phyloP scores from a whole-genome alignment of 2,888 invertebrate genomes.

The Drosophila rellima region DNA sequence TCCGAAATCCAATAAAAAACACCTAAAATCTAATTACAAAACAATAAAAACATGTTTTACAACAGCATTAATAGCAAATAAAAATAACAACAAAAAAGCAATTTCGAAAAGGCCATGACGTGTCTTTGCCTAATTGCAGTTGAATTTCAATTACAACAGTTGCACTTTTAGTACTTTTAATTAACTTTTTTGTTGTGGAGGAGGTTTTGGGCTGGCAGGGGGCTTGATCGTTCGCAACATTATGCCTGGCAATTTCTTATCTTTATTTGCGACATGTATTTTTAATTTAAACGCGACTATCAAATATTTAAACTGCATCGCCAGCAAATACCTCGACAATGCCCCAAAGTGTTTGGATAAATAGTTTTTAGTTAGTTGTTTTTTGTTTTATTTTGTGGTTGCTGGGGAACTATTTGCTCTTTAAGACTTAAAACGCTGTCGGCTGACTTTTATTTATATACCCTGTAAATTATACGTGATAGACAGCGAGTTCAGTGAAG shows the following conservation, averaged over 20 bases:
- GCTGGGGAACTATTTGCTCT: conserved; percentile 29
- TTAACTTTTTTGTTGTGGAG: conserved; percentile 43
- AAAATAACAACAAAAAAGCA: conserved; percentile 1
- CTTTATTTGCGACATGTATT: conserved; percentile 74
- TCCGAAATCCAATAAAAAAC: conserved; percentile 7
- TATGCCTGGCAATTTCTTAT: conserved; percentile 59
- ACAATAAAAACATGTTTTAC: conserved; percentile 10
- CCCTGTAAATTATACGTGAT: not conserved
- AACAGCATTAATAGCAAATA: conserved; percentile 1
- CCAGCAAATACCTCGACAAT: conserved; percentile 52
- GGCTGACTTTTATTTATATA: conserved; percentile 18
- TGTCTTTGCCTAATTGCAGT: conserved; percentile 62
- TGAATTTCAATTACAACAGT: conserved; percentile 59
- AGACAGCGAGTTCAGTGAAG: not conserved
- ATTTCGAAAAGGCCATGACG: conserved; percentile 23
- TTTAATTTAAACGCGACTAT: conserved; percentile 68
- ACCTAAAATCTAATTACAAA: conserved; percentile 20
- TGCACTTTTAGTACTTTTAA: conserved; percentile 59
- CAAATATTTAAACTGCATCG: conserved; percentile 56
- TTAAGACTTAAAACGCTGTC: conserved; percentile 42
- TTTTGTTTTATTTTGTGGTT: conserved; percentile 4
- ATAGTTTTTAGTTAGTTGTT: conserved; percentile 41
- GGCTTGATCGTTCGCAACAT: conserved; percentile 17
- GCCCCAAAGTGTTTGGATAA: conserved; percentile 59
- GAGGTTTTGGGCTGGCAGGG: not conserved